These are phyloP conservation scores for Megalurothrips usitatus DNA, from an alignment of 2,888 invertebrate species.

Conservation along the genomic window DNA sequence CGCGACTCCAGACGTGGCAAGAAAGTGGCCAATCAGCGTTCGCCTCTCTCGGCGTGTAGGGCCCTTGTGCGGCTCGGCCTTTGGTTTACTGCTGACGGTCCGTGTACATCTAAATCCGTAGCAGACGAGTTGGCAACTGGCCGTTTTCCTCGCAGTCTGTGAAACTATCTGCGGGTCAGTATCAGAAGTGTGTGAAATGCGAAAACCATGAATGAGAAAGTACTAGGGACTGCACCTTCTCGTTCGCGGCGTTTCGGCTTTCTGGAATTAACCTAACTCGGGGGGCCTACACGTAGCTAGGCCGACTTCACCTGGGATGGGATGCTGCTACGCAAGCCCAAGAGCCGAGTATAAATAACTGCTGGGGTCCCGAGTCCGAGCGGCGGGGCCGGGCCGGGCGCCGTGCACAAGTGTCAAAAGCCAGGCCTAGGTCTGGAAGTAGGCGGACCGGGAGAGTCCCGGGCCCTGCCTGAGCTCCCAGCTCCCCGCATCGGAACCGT, in stretches of 20 bases:
- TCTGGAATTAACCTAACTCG: conserved; percentile 17
- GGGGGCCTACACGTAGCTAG: conserved; percentile 6
- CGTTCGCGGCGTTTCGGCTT: neutral
- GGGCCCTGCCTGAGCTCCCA: neutral
- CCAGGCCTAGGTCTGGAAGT: neutral
- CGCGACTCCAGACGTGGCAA: conserved; percentile 5
- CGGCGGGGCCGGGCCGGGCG: neutral
- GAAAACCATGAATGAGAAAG: no score
- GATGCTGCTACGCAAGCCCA: neutral
- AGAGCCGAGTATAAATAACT: conserved; percentile 15
- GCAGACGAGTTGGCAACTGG: neutral
- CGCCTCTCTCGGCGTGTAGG: neutral
- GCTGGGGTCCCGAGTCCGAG: neutral
- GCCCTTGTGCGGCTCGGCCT: neutral
- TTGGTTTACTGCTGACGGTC: conserved; percentile 11
- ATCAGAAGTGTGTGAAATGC: neutral
- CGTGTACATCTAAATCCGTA: conserved; percentile 8
- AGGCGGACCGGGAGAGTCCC: neutral
- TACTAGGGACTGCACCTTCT: no score
- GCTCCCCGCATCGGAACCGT: neutral
- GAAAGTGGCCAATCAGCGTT: conserved; percentile 8
- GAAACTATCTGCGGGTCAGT: neutral
- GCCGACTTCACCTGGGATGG: neutral
- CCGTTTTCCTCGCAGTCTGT: neutral
- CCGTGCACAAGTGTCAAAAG: neutral